Evolutionary conservation across 2,797 vertebrate species (phyloP), one percentile per base, ranked within the genome.

Genomic region (Pipistrellus pygmaeus): DNA sequence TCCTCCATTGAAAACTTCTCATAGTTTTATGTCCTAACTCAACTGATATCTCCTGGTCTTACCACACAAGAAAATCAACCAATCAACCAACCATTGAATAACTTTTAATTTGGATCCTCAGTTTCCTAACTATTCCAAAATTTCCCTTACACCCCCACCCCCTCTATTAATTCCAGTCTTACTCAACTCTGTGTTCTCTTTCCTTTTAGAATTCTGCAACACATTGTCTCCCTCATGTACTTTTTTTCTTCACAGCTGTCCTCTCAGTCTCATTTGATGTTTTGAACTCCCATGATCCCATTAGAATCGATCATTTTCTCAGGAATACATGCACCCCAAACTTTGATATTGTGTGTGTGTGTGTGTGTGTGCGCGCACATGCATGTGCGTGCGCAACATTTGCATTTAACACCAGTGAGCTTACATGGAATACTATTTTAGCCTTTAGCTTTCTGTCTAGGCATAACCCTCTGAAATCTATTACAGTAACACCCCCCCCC

Each of bases 121-220:
- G 41, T 95, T 95, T 81, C 44, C 94, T 81, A 80, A 83, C 8
- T 85, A 90, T 91, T 64, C 46, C 13, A 46, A 51, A 90, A 84
- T 75, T 27, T 84, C 35, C n/a, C 2, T 66, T 83, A 71, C 0
- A 78, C 2, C 6, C 21, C 3, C 11, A 15, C 6, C 27, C 8
- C 8, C 57, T 51, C 82, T 30, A 8, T 85, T 73, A 41, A 68
- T 44, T 92, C 11, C 25, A 86, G 7, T 90, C 55, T 90, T 35
- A 55, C 21, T 81, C 80, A 69, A 25, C 78, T 94, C 48, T 81
- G 69, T 18, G 48, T 76, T 86, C 23, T 75, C 44, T 88, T 91
- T 85, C 38, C 76, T 89, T 91, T 77, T 71, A 82, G 32, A 75
- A 85, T 85, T 57, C 51, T 25, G 27, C 46, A 11, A 14, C 68